These are phyloP conservation scores for Nipponacmea schrenckii DNA, from an alignment of 2,888 invertebrate genomes.

Conservation along the genomic window DNA sequence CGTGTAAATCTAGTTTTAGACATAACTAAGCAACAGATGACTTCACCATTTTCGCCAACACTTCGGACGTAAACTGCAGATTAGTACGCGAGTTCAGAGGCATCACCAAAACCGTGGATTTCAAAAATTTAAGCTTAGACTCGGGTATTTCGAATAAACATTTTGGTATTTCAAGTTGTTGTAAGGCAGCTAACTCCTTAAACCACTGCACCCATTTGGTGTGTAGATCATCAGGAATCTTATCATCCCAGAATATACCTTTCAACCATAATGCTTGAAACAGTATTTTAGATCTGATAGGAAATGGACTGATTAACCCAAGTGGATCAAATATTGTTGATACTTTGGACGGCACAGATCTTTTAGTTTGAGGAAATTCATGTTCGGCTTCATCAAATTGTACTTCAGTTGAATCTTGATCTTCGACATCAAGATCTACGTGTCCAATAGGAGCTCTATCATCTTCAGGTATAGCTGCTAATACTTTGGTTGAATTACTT, in stretches of 20 bases:
- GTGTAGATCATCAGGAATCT: not conserved
- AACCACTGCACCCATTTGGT: not conserved
- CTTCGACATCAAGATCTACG: not conserved
- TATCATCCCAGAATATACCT: not conserved
- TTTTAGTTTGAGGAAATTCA: not conserved
- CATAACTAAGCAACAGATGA: not conserved
- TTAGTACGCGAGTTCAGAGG: not conserved
- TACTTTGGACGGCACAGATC: not conserved
- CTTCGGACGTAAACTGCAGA: not conserved
- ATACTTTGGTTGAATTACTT: not conserved
- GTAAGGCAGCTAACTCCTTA: not conserved
- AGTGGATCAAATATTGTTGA: not conserved
- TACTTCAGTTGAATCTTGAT: not conserved
- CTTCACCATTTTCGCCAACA: not conserved
- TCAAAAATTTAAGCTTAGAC: not conserved
- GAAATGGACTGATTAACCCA: not conserved
- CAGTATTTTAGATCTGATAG: not conserved
- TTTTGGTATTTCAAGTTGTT: not conserved
- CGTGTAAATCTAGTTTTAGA: not conserved
- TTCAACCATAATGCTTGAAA: slow-evolving; percentile 1
- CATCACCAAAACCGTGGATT: slow-evolving; percentile 5
- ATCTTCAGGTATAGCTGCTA: not conserved
- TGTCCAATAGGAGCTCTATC: not conserved
- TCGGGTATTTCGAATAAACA: not conserved
- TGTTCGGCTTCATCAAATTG: not conserved